phyloP scores from a whole-genome alignment of 2,113 vertebrate species.

The Scatophagus argus region DNA sequence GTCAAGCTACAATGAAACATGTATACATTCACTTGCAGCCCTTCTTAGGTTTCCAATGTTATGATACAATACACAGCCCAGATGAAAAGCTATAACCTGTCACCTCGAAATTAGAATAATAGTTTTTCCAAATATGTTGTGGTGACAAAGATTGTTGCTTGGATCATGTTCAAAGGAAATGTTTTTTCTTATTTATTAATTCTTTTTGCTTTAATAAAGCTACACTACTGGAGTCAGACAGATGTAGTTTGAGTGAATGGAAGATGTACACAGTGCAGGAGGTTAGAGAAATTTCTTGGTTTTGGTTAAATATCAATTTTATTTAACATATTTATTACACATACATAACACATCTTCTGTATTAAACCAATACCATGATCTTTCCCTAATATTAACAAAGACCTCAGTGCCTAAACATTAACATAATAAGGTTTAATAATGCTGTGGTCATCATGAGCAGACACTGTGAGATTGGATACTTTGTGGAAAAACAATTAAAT shows the following conservation, averaged over 20 bases:
- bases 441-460: not conserved
- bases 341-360: not conserved
- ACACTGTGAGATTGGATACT: not conserved
- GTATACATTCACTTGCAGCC: not conserved
- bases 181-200: too few relatives aligned
- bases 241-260: not conserved
- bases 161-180: not conserved
- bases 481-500: not conserved
- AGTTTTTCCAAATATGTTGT: not conserved
- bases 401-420: too few relatives aligned
- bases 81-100: not conserved
- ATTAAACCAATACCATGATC: not conserved
- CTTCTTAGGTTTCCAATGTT: not conserved
- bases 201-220: not conserved
- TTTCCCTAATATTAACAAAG: too few relatives aligned
- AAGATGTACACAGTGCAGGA: too few relatives aligned
- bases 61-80: not conserved
- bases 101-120: not conserved
- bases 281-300: not conserved
- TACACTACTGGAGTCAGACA: not conserved
- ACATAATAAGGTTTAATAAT: too few relatives aligned
- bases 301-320: not conserved
- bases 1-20: not conserved
- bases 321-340: too few relatives aligned
- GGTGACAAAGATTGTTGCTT: not conserved